These are phyloP conservation scores for Philopedon plagiatum DNA, from an alignment of 2,888 invertebrate genomes.

Conservation along the genomic window DNA sequence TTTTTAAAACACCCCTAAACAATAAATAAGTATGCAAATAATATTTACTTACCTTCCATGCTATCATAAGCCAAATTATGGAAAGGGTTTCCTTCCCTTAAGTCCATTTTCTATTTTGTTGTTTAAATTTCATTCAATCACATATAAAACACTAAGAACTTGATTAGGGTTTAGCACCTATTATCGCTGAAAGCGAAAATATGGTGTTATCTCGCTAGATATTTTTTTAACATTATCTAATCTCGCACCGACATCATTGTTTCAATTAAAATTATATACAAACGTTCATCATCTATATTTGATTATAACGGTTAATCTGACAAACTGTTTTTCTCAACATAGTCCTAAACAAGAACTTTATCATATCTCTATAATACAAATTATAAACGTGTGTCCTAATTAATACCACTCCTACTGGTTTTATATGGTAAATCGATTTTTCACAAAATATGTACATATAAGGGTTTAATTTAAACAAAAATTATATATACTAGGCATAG, in stretches of 20 bases:
- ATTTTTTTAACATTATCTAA: conserved; percentile 44
- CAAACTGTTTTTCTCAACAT: conserved; percentile 3
- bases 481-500: no score
- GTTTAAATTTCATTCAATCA: neutral
- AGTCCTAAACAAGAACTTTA: neutral
- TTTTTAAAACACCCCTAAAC: neutral
- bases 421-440: no score
- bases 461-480: no score
- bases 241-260: conserved; percentile 47
- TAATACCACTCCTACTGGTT: no score
- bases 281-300: neutral
- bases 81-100: neutral
- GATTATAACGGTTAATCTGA: neutral
- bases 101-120: conserved; percentile 4
- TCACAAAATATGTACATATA: no score
- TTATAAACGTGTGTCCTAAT: no score
- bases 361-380: no score
- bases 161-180: conserved; percentile 12
- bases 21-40: neutral
- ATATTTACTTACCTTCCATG: conserved; percentile 29
- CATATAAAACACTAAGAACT: conserved; percentile 18
- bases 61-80: conserved; percentile 15
- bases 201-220: conserved; percentile 27
- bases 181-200: conserved; percentile 11
- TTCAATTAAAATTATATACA: conserved; percentile 37